Percentiles rank a stretch among this genome's conserved stretches.
phyloP scores from a whole-genome alignment of 2,888 invertebrate genomes.

The Strigamia maritima region DNA sequence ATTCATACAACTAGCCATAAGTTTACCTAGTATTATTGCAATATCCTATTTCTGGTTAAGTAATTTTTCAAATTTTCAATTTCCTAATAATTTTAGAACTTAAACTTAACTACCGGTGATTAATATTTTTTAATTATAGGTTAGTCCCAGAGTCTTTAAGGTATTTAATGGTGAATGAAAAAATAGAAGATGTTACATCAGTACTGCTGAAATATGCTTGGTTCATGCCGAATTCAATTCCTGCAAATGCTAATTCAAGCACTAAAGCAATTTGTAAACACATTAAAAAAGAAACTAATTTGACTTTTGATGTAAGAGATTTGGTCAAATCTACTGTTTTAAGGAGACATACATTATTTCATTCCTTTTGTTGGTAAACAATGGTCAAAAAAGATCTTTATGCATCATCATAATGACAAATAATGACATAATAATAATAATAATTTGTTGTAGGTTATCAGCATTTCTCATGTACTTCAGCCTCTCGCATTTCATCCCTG shows the following conservation, averaged over 20 bases:
- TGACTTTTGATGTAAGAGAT: constrained; percentile 13
- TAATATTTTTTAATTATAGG: constrained; percentile 41
- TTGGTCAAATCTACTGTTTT: not conserved
- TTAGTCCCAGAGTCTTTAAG: constrained; percentile 44
- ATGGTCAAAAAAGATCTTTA: too few species aligned
- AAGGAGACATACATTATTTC: constrained; percentile 19
- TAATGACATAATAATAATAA: too few species aligned
- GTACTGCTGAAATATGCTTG: not conserved
- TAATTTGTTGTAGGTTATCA: constrained; percentile 53
- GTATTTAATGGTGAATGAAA: not conserved
- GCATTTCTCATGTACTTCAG: constrained; percentile 55
- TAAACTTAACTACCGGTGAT: too few species aligned
- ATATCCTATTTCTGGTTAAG: constrained; percentile 53
- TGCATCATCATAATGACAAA: too few species aligned
- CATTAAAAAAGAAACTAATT: not conserved
- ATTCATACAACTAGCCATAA: constrained; percentile 56
- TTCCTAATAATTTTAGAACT: not conserved
- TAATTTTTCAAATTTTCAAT: not conserved
- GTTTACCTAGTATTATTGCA: constrained; percentile 55
- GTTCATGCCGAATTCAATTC: not conserved
- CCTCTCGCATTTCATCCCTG: constrained; percentile 53
- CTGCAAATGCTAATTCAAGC: not conserved
- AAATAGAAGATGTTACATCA: not conserved
- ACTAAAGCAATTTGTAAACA: not conserved
- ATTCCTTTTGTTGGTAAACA: constrained; percentile 31